Evolutionary conservation across 1,140 invertebrate genomes (phyloP), one percentile per base, ranked within the genome.

Genomic region (Hyles vespertilio): DNA sequence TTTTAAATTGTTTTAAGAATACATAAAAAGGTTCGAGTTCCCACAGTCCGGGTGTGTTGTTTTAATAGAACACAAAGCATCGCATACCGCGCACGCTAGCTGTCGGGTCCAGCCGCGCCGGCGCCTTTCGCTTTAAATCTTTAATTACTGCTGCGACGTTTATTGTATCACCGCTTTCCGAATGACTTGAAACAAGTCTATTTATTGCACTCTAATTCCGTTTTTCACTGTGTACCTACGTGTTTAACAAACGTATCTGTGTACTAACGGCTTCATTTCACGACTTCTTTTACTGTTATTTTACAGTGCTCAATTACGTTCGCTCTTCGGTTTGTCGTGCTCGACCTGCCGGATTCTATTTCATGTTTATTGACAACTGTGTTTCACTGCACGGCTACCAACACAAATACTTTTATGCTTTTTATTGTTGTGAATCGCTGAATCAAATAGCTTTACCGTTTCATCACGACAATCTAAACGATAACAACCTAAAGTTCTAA

Each of bases 121-220:
- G 67, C 67, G 71, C 63, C 68, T 51, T 50, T 12, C 57, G 45
- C 44, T 53, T 71, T 76, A 22, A 72, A 71, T 77, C 63, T 81
- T 79, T 81, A 79, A 77, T 81, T 75, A 79, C 70, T 67, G 50
- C 56, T 51, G 22, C 22, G 22, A 22, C 60, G 53, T 51, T 58
- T 58, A 54, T 51, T 50, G 36, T 59, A 40, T 22, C 43, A 54
- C 36, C 55, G 45, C 34, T 40, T 47, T 51, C 45, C 46, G 32
- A 10, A 46, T 48, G 56, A 58, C 51, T 51, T 33, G 5, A 43
- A 44, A 46, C 53, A 55, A 6, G 11, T 46, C n/a, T 32, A 46
- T 8, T 36, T 33, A 10, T 11, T 46, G 36, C 11, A 49, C 7
- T 36, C 10, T 50, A 10, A 57, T 36, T 49, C 11, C 22, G 33